Evolutionary conservation across 2,797 vertebrate genomes (phyloP), one percentile per base, ranked within the genome.

Genomic region (Myotis myotis): DNA sequence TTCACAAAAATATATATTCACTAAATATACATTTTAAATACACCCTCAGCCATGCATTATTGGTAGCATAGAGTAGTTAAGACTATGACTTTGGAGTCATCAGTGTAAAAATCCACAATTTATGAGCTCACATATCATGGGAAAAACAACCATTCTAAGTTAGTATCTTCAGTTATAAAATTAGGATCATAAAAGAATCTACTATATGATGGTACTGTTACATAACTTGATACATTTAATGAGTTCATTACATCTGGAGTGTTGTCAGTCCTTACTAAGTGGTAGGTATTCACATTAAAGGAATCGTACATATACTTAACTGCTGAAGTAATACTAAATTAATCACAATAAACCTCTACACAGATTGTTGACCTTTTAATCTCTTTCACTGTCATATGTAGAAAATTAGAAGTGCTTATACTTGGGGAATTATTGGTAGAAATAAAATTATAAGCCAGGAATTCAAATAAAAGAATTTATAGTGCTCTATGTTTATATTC

Each of bases 401-500:
- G 44, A 84, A 49, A 90, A 51, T 68, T 8, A 87, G 4, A 15
- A 75, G 28, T 64, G 33, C 3, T 88, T 79, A 88, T 33, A 66
- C 16, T 79, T 83, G 15, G 28, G 15, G 17, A 93, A 93, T 36
- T 51, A 88, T 44, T 89, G 25, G 12, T 68, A 70, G 25, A 16
- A 25, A 74, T 57, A 10, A 25, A 85, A 79, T 66, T 90, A 89
- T 90, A 28, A 81, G 17, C 5, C n/a, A 55, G 15, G 5, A 84
- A 89, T 87, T 85, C 72, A 60, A 90, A 84, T 71, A 22, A 94
- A 85, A 78, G 11, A 80, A 90, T 92, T 89, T 83, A 68, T 76
- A n/a, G 49, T 49, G 19, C 6, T 2, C 10, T 23, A 1, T 80
- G 49, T 89, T 91, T 81, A 25, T 85, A 33, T 33, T 87, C 28